Base-by-base conservation (phyloP, 2,797 vertebrate species). In the Cyprinodon diabolis region DNA sequence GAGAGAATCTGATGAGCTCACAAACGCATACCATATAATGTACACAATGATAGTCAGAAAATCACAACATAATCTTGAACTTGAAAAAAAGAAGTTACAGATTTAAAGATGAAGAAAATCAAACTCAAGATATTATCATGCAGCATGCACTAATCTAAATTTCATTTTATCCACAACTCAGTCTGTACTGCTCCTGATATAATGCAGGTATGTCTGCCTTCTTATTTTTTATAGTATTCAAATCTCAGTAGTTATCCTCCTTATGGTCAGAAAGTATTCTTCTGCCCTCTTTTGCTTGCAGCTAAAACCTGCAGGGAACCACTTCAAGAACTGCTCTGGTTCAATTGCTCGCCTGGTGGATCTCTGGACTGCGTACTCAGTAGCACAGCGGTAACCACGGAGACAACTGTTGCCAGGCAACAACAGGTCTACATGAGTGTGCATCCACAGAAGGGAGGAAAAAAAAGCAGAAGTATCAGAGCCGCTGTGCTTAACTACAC, bases 381-480 rank as follows among this genome's bases (percentile, higher is more conserved):
- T 90, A 90, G 90, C 91, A 94, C 89, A 84, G 88, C 86, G 87
- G 93, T 95, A 92, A 93, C 94, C 94, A 94, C 89, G 94, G 94
- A 91, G 91, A 96, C 94, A 89, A 93, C 86, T 86, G 93, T 95
- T 95, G 94, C 95, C 88, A 90, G 90, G 95, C 95, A 95, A 96
- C 94, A 89, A 84, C 86, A 90, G 93, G 88, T 91, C 86, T 71
- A 83, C 85, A 90, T 88, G 86, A 90, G 92, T 89, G 86, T 89
- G 88, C 83, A 82, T 84, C 81, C 84, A 87, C 82, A 75, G 86
- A 17, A 12, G 21, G 52, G 2, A 4, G 3, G 17, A 2, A 57
- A 74, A 85, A 85, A 82, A 77, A 83, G 85, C 83, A 82, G 83
- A 83, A 66, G 87, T 77, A 83, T 81, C 89, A 79, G 74, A 86